A percentile compares a stretch with the other conserved stretches of the same genome.
These are phyloP conservation scores for Huso huso DNA, from an alignment of 2,797 vertebrate species.

Conservation along the genomic window DNA sequence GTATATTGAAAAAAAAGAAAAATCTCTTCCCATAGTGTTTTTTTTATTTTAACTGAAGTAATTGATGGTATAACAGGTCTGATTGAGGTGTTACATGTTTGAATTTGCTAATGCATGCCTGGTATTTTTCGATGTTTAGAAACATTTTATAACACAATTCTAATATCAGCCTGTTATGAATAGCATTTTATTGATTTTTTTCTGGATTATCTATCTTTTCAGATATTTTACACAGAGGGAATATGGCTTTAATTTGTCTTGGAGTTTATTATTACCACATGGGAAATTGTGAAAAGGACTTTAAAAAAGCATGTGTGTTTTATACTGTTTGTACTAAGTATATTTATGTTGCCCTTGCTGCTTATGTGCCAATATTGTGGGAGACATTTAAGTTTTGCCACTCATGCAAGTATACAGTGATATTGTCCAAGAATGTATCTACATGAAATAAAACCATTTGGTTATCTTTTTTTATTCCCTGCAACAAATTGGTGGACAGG, in stretches of 20 bases:
- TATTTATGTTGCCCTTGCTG: conserved; percentile 92
- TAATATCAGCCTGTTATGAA: conserved; percentile 41
- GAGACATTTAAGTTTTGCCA: conserved; percentile 66
- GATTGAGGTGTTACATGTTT: conserved; percentile 42
- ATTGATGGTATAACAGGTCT: conserved; percentile 31
- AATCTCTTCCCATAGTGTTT: conserved; percentile 21
- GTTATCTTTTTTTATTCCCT: conserved; percentile 85
- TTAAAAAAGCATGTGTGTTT: conserved; percentile 93
- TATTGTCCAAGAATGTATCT: conserved; percentile 97
- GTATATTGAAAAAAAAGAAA: conserved; percentile 42
- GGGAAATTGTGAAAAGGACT: conserved; percentile 66
- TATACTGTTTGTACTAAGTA: conserved; percentile 98
- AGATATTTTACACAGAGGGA: conserved; percentile 51
- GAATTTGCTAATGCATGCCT: conserved; percentile 65
- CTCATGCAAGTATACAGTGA: conserved; percentile 85
- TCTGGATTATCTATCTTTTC: conserved; percentile 19
- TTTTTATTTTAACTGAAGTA: conserved; percentile 27
- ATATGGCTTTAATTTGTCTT: conserved; percentile 78
- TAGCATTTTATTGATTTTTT: conserved; percentile 18
- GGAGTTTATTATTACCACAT: conserved; percentile 72
- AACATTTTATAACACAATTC: conserved; percentile 38
- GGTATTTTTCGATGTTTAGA: conserved; percentile 64
- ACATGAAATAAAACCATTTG: conserved; percentile 88
- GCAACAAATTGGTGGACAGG: conserved; percentile 30
- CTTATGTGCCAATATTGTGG: conserved; percentile 96